Conservation (phyloP, 2,888 invertebrate species). For the Drosophila sordidula region DNA sequence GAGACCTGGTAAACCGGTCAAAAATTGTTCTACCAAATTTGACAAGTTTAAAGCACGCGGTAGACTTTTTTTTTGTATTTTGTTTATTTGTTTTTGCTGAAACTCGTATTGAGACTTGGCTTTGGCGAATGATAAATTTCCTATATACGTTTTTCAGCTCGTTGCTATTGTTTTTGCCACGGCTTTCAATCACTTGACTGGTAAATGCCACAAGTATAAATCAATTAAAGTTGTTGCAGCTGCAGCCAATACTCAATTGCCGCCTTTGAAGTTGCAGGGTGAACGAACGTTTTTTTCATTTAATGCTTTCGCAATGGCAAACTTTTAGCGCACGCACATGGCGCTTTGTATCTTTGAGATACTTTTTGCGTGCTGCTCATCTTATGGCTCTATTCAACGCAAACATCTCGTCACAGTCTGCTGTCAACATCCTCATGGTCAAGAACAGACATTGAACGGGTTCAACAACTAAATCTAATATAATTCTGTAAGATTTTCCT, state of each 20-base stretch:
- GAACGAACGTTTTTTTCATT: slow-evolving; percentile 32
- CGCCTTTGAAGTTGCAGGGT: slow-evolving; percentile 65
- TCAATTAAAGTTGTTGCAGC: slow-evolving; percentile 74
- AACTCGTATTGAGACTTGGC: slow-evolving; percentile 38
- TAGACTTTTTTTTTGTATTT: slow-evolving; percentile 26
- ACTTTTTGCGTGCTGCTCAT: slow-evolving; percentile 15
- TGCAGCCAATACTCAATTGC: slow-evolving; percentile 67
- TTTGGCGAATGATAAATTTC: slow-evolving; percentile 23
- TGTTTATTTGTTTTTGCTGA: slow-evolving; percentile 22
- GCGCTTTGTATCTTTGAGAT: slow-evolving; percentile 28
- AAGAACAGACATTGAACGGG: slow-evolving; percentile 68
- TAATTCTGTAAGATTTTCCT: slow-evolving; percentile 32
- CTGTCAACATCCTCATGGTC: slow-evolving; percentile 49
- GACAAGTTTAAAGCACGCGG: slow-evolving; percentile 59
- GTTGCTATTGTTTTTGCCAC: slow-evolving; percentile 10
- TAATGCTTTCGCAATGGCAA: slow-evolving; percentile 45
- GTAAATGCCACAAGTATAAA: slow-evolving; percentile 55
- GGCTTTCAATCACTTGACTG: slow-evolving; percentile 63
- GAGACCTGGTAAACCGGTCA: slow-evolving; percentile 72
- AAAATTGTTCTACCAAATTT: slow-evolving; percentile 76
- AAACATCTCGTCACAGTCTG: slow-evolving; percentile 2
- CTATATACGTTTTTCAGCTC: slow-evolving; percentile 33
- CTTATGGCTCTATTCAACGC: neutral
- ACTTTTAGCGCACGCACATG: slow-evolving; percentile 33
- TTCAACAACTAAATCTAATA: slow-evolving; percentile 52